phyloP scores from a whole-genome alignment of 1,140 invertebrate genomes.

The Ridgeia piscesae region DNA sequence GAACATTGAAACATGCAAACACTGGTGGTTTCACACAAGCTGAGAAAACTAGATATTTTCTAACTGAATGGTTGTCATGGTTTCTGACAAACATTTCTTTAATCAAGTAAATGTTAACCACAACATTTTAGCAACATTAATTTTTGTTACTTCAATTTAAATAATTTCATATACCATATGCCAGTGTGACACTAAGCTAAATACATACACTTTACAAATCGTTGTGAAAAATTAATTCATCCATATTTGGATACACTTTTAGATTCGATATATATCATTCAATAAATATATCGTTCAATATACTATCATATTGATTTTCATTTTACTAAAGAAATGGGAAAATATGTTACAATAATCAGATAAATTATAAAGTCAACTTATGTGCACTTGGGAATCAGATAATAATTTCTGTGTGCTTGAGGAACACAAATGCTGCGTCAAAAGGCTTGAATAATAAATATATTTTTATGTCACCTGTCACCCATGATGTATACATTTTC shows the following conservation, averaged over 20 bases:
- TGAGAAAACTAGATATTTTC: background rate
- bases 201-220: background rate
- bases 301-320: background rate
- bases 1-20: background rate
- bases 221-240: background rate
- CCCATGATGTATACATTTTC: background rate
- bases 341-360: background rate
- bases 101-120: background rate
- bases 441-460: no score
- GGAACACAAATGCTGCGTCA: background rate
- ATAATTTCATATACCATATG: background rate
- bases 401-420: background rate
- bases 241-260: background rate
- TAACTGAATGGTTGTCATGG: background rate
- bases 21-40: no score
- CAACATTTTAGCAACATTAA: background rate
- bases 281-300: background rate
- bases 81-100: background rate
- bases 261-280: no score
- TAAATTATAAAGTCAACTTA: background rate
- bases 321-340: background rate
- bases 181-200: background rate
- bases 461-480: no score
- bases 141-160: background rate
- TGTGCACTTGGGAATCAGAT: no score